Conservation (phyloP, 2,113 vertebrate species). For the Laterallus jamaicensis region DNA sequence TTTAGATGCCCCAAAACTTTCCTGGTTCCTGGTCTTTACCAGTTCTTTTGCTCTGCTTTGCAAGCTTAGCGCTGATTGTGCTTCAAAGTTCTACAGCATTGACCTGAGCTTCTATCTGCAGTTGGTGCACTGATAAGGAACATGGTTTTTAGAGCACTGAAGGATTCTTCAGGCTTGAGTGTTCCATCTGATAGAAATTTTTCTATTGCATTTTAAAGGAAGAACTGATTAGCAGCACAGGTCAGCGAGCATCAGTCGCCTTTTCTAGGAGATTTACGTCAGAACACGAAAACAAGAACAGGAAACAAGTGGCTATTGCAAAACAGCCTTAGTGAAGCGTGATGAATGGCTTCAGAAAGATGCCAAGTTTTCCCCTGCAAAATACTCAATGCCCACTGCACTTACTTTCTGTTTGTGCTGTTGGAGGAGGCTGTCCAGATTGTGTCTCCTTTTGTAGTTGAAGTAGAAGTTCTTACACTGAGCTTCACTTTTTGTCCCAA, state of each 20-base stretch:
- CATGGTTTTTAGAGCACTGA: background rate
- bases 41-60: background rate
- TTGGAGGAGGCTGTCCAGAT: slow-evolving; percentile 94
- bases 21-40: background rate
- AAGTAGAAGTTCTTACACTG: slow-evolving; percentile 99
- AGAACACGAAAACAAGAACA: background rate
- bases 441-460: slow-evolving; percentile 97
- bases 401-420: slow-evolving; percentile 91
- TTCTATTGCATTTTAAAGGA: background rate
- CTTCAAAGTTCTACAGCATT: background rate
- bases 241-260: background rate
- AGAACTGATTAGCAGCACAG: background rate
- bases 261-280: background rate
- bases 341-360: background rate
- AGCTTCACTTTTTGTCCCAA: slow-evolving; percentile 97
- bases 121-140: background rate
- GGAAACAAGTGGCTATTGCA: background rate
- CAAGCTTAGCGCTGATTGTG: background rate
- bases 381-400: background rate
- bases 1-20: background rate
- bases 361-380: background rate
- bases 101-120: background rate
- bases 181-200: background rate
- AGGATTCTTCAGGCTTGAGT: background rate
- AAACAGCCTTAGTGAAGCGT: background rate